These are phyloP conservation scores for Leiothrix lutea DNA, from an alignment of 2,113 vertebrate species.

Conservation along the genomic window DNA sequence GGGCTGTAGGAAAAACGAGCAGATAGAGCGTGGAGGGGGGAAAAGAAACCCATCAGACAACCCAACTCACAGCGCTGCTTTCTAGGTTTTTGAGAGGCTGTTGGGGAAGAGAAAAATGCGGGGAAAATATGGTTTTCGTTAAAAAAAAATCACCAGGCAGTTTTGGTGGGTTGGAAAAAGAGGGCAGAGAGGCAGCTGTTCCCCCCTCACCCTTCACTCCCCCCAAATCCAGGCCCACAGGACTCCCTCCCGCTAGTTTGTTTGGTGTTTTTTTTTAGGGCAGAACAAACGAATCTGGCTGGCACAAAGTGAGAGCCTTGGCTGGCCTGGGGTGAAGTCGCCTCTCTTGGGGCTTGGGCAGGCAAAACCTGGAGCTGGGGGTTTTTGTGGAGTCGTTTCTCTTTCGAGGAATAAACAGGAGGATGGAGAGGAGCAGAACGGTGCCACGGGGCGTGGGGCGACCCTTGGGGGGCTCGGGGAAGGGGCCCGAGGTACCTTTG, in stretches of 20 bases:
- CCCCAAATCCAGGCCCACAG: too few species aligned
- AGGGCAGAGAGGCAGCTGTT: background rate
- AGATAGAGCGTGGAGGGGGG: background rate
- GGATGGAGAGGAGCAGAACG: background rate
- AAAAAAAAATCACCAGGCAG: background rate
- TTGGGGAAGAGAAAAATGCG: background rate
- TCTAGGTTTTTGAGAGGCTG: background rate
- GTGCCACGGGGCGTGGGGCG: background rate
- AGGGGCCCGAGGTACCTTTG: constrained; percentile 14
- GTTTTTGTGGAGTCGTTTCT: background rate
- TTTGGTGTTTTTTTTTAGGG: background rate
- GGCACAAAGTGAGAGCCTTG: background rate
- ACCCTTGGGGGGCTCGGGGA: background rate
- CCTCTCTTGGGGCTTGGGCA: background rate
- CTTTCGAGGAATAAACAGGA: background rate
- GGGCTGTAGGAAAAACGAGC: constrained; percentile 24
- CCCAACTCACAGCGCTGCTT: background rate
- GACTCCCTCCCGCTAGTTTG: rapidly evolving
- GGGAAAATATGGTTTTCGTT: background rate
- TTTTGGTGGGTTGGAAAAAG: background rate
- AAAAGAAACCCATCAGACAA: background rate
- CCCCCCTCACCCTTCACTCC: background rate
- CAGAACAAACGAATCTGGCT: background rate
- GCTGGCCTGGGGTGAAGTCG: background rate
- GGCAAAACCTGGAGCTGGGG: background rate